phyloP scores from a whole-genome alignment of 1,140 invertebrate genomes.

The Diuraphis noxia region DNA sequence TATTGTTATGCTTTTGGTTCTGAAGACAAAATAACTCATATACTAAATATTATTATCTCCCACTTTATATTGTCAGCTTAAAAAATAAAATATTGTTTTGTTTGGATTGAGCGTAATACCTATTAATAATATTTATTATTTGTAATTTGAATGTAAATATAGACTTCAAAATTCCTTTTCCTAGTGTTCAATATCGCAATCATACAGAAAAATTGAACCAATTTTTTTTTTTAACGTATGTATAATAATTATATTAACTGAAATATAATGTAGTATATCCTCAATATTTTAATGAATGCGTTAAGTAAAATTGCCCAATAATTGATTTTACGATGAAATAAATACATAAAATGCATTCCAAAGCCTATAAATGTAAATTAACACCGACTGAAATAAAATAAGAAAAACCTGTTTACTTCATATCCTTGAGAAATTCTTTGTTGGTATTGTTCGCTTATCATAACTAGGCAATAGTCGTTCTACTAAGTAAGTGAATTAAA shows the following conservation, averaged over 20 bases:
- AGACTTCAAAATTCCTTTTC: background rate
- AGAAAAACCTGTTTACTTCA: background rate
- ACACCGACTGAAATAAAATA: background rate
- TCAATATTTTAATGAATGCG: background rate
- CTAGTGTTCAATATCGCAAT: too few species aligned
- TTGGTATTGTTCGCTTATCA: background rate
- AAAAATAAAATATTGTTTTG: slow-evolving; percentile 30
- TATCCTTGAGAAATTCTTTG: background rate
- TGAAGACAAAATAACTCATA: background rate
- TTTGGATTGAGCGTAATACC: background rate
- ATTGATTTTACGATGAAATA: background rate
- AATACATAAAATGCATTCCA: background rate
- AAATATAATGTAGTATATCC: background rate
- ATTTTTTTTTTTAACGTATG: too few species aligned
- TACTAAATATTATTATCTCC: background rate
- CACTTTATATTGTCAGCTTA: background rate
- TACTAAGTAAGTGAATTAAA: background rate
- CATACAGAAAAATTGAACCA: background rate
- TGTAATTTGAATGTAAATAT: background rate
- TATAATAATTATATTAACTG: too few species aligned
- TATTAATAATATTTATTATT: background rate
- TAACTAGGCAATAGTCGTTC: background rate
- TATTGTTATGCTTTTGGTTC: background rate
- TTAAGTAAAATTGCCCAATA: background rate
- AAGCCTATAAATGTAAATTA: background rate